phyloP scores from a whole-genome alignment of 2,888 invertebrate species.

The Boloria euphrosyne region DNA sequence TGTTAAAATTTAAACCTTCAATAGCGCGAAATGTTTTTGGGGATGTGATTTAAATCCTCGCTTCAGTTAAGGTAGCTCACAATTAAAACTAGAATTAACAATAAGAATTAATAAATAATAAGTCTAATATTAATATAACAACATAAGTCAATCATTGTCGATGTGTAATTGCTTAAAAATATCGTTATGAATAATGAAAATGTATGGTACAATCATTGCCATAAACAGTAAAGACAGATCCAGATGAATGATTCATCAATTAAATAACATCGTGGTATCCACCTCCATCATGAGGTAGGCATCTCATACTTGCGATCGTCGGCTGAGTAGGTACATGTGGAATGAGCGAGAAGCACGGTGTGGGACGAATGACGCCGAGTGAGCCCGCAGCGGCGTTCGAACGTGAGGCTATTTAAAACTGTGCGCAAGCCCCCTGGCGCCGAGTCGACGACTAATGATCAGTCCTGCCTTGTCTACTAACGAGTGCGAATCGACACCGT shows the following conservation, averaged over 20 bases:
- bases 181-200: constrained; percentile 58
- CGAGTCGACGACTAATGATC: constrained; percentile 81
- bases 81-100: too few relatives aligned
- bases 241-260: constrained; percentile 73
- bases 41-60: too few relatives aligned
- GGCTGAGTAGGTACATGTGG: constrained; percentile 60
- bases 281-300: constrained; percentile 38
- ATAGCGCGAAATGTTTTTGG: too few relatives aligned
- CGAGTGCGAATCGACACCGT: constrained; percentile 68
- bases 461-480: constrained; percentile 77
- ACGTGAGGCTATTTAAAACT: constrained; percentile 82
- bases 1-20: too few relatives aligned
- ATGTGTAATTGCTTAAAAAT: constrained; percentile 50
- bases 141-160: constrained; percentile 48
- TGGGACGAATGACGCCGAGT: constrained; percentile 75
- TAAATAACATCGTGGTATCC: constrained; percentile 59
- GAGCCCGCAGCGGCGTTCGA: constrained; percentile 66
- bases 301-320: constrained; percentile 41
- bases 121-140: too few relatives aligned
- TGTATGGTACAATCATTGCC: constrained; percentile 55
- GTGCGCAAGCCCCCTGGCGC: constrained; percentile 81
- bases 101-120: too few relatives aligned
- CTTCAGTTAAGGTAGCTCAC: too few relatives aligned
- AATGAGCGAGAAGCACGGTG: constrained; percentile 81
- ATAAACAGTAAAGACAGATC: constrained; percentile 67